Base-by-base conservation (phyloP, 92 coral and sea anemone species). In the Heteractis magnifica region DNA sequence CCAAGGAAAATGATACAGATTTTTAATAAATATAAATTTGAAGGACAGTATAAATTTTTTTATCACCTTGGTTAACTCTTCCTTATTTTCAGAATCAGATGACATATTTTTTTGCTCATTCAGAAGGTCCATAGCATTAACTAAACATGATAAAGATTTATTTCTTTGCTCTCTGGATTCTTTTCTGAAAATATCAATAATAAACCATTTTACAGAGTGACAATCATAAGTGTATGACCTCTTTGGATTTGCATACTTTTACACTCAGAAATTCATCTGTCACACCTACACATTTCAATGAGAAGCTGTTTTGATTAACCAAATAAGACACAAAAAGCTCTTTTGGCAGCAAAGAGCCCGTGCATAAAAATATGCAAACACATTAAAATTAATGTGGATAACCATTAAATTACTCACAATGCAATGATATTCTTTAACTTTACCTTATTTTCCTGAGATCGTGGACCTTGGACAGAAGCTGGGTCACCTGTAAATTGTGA, bases 61-160 rank as follows among this genome's bases (percentile, higher is more conserved):
- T 9, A 12, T 50, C 18, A 80, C 83, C 76, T 80, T 65, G 11
- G 4, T 19, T 23, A 80, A 19, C 20, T 80, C 75, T 10, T 80
- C 58, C 62, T 62, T 65, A 4, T 56, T 80, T 3, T 65, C 76
- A 4, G 26, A 51, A 0, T 80, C 49, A 5, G 44, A 34, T 34
- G 26, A 26, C 26, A 80, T 49, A 18, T 44, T 80, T 0, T 65
- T 49, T 59, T 79, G 52, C 50, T 55, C 75, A 62, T 80, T 11
- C 26, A 80, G 71, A 48, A 80, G 55, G 8, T 60, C 49, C 11
- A 49, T 64, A 10, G 83, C 52, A 13, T 65, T 59, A 34, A 41
- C 56, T 12, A 80, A 56, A 65, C 21, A 55, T 19, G 62, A 41
- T 15, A 80, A 16, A 9, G 62, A 76, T 44, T 58, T 56, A 65